phyloP scores from a whole-genome alignment of 2,113 vertebrate species.

The Hemicordylus capensis region DNA sequence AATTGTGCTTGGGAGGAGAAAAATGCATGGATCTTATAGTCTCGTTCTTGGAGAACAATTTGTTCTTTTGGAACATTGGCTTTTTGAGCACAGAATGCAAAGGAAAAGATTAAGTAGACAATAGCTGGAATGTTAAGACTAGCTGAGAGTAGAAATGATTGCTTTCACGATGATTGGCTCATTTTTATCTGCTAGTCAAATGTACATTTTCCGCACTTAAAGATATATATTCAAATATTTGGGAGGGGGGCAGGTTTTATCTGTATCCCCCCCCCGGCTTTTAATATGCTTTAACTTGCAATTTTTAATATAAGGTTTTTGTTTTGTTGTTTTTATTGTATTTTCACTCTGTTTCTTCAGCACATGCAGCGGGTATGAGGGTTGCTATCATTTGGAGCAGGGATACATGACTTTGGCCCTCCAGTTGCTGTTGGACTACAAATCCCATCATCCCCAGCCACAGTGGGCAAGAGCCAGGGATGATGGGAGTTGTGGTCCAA shows the following conservation, averaged over 20 bases:
- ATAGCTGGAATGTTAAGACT: not conserved
- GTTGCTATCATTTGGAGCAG: too few relatives aligned
- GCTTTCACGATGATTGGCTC: not conserved
- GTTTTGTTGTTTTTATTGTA: not conserved
- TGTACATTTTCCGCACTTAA: conserved; percentile 5
- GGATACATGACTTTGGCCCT: too few relatives aligned
- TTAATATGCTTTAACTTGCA: not conserved
- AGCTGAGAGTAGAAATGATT: not conserved
- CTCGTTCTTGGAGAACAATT: not conserved
- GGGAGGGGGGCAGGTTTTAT: not conserved
- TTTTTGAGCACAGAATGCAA: not conserved
- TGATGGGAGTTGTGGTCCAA: too few relatives aligned
- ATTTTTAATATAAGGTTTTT: not conserved
- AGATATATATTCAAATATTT: not conserved
- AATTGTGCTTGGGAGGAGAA: not conserved
- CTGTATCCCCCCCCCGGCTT: not conserved
- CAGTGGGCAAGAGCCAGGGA: too few relatives aligned
- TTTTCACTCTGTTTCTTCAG: not conserved
- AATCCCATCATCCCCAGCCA: too few relatives aligned
- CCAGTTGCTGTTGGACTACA: too few relatives aligned
- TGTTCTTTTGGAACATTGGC: conserved; percentile 15
- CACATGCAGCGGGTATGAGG: not conserved
- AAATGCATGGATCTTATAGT: not conserved
- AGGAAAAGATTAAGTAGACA: not conserved
- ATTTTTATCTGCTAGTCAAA: not conserved